Base-by-base conservation (phyloP, 2,888 invertebrate species). In the Camponotus fellah region DNA sequence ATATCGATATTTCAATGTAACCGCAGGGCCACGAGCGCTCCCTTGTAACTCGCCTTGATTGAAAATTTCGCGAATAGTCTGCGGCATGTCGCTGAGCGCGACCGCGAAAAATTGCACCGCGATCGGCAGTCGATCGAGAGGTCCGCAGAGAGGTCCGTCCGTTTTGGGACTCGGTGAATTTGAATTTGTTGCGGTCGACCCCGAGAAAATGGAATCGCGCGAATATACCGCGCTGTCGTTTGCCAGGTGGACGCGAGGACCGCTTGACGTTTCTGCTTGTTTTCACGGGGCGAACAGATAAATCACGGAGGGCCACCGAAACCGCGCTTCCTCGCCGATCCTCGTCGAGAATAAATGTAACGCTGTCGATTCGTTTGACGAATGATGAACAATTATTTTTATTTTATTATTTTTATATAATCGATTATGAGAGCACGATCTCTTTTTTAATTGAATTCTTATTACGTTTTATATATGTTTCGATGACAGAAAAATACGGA, bases 161-260 rank as follows among this genome's bases (percentile, higher is more conserved):
- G 40, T 37, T 65, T 68, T 37, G 40, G 69, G 69, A 77, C 58
- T 53, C 56, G 58, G 21, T 53, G 56, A 46, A 82, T 82, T 84
- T 43, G 72, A 71, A 87, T 84, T 66, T 85, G 83, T 68, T 83
- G 86, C 83, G 88, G 89, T 84, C 74, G 68, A 77, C 74, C 40
- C 21, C 21, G 56, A 21, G 84, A 72, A 80, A 89, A 88, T 87
- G 85, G 65, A 85, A 85, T 86, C 85, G 85, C 81, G 79, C 68
- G 86, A 82, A 88, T 88, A 84, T 85, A 83, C 81, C 49, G 21
- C 85, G 76, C 62, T 69, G 80, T 81, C 82, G 85, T 86, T 88
- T 87, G 87, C 84, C 87, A 83, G 84, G 77, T 53, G 64, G 60
- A 71, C 37, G 62, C 66, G 68, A 62, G 43, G 58, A 34, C 71